Percentiles rank a stretch among this genome's conserved stretches.
These are phyloP conservation scores for Gambusia holbrooki DNA, from an alignment of 2,113 vertebrate genomes.

Conservation along the genomic window DNA sequence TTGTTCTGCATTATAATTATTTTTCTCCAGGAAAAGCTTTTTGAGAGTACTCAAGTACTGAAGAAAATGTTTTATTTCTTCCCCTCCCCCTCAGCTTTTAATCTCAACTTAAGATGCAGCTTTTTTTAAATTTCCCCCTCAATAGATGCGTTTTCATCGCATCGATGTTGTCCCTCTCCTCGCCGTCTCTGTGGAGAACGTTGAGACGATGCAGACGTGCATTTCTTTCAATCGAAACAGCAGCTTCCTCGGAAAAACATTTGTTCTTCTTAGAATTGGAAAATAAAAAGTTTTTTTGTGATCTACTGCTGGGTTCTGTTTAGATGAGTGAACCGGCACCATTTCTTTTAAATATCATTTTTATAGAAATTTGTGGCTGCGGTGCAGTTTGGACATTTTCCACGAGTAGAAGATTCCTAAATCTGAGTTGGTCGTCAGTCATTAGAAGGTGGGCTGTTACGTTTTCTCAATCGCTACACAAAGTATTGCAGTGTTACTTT, in stretches of 20 bases:
- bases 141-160: neutral
- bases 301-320: neutral
- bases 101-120: slow-evolving; percentile 30
- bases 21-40: slow-evolving; percentile 23
- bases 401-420: neutral
- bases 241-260: no score
- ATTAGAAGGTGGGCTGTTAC: neutral
- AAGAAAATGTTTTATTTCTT: slow-evolving; percentile 25
- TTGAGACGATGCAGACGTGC: neutral
- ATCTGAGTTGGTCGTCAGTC: neutral
- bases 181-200: neutral
- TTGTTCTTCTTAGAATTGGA: neutral
- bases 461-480: neutral
- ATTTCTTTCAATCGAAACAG: neutral
- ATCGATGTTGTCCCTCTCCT: neutral
- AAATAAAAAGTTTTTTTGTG: neutral
- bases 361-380: neutral
- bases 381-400: neutral
- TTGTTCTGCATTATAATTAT: slow-evolving; percentile 38
- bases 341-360: neutral
- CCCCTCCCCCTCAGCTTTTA: slow-evolving; percentile 18
- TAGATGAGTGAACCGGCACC: neutral
- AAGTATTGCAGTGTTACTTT: neutral
- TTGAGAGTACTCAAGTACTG: slow-evolving; percentile 23
- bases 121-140: slow-evolving; percentile 13